A percentile compares a stretch with the other conserved stretches of the same genome.
These are phyloP conservation scores for Pseudorhombus dupliciocellatus DNA, from an alignment of 2,113 vertebrate species.

Conservation along the genomic window DNA sequence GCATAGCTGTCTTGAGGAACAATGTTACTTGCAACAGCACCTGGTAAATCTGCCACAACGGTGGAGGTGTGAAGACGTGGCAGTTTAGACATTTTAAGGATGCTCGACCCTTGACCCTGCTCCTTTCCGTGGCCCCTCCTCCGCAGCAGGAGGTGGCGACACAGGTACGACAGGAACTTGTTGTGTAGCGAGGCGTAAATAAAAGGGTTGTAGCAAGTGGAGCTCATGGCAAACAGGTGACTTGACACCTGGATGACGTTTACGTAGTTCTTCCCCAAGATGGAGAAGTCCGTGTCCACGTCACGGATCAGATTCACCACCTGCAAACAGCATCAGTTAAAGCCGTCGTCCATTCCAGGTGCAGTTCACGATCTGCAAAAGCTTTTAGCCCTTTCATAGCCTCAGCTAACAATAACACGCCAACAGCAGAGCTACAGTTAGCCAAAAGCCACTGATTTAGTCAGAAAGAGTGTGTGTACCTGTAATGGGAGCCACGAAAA, in stretches of 20 bases:
- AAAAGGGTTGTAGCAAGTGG: constrained; percentile 83
- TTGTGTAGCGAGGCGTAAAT: constrained; percentile 82
- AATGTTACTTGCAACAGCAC: constrained; percentile 5
- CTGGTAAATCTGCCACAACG: constrained; percentile 31
- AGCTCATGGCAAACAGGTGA: constrained; percentile 82
- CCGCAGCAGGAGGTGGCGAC: constrained; percentile 41
- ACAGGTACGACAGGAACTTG: constrained; percentile 73
- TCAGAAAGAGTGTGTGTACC: constrained; percentile 56
- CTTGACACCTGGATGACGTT: constrained; percentile 80
- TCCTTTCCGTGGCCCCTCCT: constrained; percentile 27
- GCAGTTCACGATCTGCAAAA: neutral
- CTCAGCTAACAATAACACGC: neutral
- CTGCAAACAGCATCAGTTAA: constrained; percentile 38
- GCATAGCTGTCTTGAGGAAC: constrained; percentile 36
- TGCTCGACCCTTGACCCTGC: constrained; percentile 44
- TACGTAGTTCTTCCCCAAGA: constrained; percentile 78
- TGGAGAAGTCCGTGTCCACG: constrained; percentile 78
- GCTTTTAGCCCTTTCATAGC: neutral
- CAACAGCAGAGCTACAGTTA: neutral
- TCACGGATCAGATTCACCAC: constrained; percentile 81
- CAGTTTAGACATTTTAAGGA: constrained; percentile 45
- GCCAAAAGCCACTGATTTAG: neutral
- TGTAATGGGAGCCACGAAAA: constrained; percentile 90
- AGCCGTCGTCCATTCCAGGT: neutral
- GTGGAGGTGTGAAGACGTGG: constrained; percentile 35